Percentiles rank a stretch among this genome's conserved stretches.
Conservation (phyloP, 2,888 invertebrate genomes). For the Chrysolina americana region DNA sequence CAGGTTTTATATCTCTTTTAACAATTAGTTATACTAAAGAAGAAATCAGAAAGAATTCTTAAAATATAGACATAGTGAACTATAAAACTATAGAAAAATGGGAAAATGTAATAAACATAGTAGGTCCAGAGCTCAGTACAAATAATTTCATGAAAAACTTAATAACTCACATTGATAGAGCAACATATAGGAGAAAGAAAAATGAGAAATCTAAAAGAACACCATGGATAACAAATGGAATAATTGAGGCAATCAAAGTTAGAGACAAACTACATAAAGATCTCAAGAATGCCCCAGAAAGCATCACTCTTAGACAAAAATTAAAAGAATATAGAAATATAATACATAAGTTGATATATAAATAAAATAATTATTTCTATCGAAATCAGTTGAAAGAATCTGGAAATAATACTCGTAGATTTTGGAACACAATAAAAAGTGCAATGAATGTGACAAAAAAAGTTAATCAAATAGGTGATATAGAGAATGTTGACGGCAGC, state of each 20-base stretch:
- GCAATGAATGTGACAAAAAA: not conserved
- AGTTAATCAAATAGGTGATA: constrained; percentile 1
- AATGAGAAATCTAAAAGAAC: not conserved
- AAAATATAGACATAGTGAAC: no score
- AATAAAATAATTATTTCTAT: constrained; percentile 12
- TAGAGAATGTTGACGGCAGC: not conserved
- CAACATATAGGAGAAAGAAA: constrained; percentile 21
- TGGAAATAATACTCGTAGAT: constrained; percentile 23
- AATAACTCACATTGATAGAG: constrained; percentile 14
- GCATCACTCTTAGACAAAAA: constrained; percentile 10
- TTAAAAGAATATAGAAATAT: constrained; percentile 6
- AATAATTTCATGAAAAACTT: constrained; percentile 19
- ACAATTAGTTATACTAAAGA: no score
- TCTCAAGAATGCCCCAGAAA: constrained; percentile 1
- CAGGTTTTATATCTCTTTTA: no score
- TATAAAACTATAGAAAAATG: not conserved
- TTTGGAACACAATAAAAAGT: constrained; percentile 6
- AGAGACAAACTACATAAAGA: not conserved
- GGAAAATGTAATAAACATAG: constrained; percentile 13
- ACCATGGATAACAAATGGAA: constrained; percentile 22
- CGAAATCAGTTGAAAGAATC: constrained; percentile 18
- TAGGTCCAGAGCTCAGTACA: constrained; percentile 12
- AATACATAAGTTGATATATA: constrained; percentile 15
- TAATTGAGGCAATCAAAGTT: constrained; percentile 16
- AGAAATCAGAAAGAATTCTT: no score